Percentiles rank a stretch among this genome's conserved stretches.
Conservation (phyloP, 2,113 vertebrate species). For the Etheostoma spectabile region DNA sequence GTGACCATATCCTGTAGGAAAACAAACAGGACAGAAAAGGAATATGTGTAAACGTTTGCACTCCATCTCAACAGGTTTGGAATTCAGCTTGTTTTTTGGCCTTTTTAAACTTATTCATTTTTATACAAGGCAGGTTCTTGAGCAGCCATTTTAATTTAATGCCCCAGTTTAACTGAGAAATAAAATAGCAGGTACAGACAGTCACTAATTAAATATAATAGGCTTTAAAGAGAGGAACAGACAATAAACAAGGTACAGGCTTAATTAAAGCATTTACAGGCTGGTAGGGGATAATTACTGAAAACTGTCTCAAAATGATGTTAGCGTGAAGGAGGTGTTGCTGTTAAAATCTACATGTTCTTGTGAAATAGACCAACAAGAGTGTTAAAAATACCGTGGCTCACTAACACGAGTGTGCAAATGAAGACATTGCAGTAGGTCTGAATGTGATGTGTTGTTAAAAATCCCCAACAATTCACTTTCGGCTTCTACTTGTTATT, state of each 20-base stretch:
- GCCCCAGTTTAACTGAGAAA: not conserved
- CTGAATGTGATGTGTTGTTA: not conserved
- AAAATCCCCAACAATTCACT: not conserved
- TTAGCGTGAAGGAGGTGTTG: not conserved
- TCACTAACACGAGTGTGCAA: conserved; percentile 11
- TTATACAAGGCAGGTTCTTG: not conserved
- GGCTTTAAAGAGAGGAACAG: not conserved
- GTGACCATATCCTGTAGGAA: conserved; percentile 92
- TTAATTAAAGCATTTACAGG: not conserved
- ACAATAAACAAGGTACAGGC: not conserved
- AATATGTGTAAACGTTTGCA: not conserved
- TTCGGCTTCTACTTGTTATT: not conserved
- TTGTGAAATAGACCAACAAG: not conserved
- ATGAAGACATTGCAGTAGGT: not conserved
- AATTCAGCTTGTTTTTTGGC: not conserved
- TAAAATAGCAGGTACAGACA: not conserved
- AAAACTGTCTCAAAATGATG: not conserved
- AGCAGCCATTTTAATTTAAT: not conserved
- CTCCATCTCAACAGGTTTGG: not conserved
- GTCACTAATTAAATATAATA: not conserved
- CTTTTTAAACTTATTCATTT: not conserved
- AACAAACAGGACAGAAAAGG: not conserved
- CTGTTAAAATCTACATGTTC: conserved; percentile 6
- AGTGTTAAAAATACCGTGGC: conserved; percentile 33
- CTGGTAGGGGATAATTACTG: not conserved